Conservation (phyloP, 2,113 vertebrate genomes). For the Sclerurus mexicanus region DNA sequence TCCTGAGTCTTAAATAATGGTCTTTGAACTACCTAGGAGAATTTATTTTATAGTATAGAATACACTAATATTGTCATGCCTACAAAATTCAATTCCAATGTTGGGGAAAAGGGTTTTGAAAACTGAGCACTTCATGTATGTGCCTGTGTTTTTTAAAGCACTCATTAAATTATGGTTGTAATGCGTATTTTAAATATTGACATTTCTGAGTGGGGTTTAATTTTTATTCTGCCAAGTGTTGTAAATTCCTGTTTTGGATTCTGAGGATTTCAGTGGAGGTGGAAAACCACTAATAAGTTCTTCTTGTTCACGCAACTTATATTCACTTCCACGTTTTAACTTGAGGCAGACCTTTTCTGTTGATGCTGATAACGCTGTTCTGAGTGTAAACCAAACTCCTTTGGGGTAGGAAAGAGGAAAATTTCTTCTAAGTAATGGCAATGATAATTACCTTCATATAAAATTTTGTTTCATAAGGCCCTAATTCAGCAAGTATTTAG, state of each 20-base stretch:
- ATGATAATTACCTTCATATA: background rate
- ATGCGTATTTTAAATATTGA: conserved; percentile 48
- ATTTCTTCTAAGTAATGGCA: background rate
- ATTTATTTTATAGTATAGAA: background rate
- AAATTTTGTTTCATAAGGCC: background rate
- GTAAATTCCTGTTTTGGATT: conserved; percentile 54
- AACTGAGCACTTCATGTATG: background rate
- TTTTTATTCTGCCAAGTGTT: conserved; percentile 51
- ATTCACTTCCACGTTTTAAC: conserved; percentile 16
- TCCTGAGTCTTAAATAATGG: background rate
- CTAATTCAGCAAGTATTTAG: background rate
- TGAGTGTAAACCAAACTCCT: background rate
- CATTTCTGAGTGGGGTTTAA: conserved; percentile 59
- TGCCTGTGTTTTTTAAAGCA: conserved; percentile 11
- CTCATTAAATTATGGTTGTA: conserved; percentile 33
- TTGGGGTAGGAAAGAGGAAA: background rate
- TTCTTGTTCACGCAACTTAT: conserved; percentile 3
- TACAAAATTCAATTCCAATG: background rate
- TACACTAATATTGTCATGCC: background rate
- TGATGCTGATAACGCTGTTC: background rate
- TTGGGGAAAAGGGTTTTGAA: background rate
- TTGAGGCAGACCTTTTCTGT: background rate
- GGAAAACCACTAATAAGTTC: conserved; percentile 60
- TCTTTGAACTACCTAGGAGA: background rate
- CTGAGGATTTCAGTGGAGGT: conserved; percentile 39